These are phyloP conservation scores for Drosophila ficusphila DNA, from an alignment of 1,140 invertebrate species.

Conservation along the genomic window DNA sequence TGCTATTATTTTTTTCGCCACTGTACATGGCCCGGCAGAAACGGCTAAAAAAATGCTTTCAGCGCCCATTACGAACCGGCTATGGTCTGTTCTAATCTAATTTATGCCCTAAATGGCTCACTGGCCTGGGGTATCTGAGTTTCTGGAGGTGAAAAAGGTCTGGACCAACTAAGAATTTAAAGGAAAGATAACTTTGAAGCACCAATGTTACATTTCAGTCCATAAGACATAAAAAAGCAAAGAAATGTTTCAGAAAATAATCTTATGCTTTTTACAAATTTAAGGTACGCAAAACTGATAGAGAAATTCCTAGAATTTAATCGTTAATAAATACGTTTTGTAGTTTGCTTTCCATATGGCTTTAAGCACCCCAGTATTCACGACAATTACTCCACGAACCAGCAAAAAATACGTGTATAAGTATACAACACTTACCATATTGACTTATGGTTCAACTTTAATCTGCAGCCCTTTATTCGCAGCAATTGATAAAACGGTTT, in stretches of 20 bases:
- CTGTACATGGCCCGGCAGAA: constrained; percentile 47
- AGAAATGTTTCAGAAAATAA: neutral
- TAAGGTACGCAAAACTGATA: no score
- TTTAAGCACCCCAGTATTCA: constrained; percentile 6
- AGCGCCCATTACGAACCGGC: constrained; percentile 48
- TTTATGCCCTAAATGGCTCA: constrained; percentile 64
- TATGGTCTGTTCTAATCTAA: constrained; percentile 68
- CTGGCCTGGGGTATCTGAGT: constrained; percentile 1
- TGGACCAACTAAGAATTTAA: neutral
- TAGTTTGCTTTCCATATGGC: neutral
- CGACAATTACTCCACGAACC: neutral
- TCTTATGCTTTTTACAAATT: no score
- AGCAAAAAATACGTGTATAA: neutral
- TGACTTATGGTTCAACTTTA: constrained; percentile 31
- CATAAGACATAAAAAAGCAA: neutral
- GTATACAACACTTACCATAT: constrained; percentile 5
- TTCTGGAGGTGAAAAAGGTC: constrained; percentile 4
- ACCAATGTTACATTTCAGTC: neutral
- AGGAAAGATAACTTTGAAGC: neutral
- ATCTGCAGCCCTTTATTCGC: constrained; percentile 10
- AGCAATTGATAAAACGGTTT: constrained; percentile 20
- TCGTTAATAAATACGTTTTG: neutral
- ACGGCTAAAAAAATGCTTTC: constrained; percentile 65
- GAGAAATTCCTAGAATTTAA: no score
- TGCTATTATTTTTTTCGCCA: no score